Evolutionary conservation across 2,888 invertebrate genomes (phyloP), one percentile per base, ranked within the genome.

Genomic region (Drosophila antonietae): DNA sequence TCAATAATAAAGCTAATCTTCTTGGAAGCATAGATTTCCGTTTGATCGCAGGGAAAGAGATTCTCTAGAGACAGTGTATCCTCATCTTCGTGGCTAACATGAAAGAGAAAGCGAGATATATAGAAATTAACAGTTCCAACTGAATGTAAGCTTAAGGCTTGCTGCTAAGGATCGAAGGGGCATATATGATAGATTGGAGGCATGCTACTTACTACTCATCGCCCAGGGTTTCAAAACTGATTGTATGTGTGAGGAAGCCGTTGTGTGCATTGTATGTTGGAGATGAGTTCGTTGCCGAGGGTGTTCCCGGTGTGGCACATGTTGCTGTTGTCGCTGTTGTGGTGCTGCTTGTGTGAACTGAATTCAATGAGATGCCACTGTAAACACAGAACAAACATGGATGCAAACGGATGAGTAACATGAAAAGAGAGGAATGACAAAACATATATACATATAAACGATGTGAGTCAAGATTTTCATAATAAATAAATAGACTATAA

Each of bases 1-100:
- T 93, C 92, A 28, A 93, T 91, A n/a, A 93, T 92, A 56, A 87
- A 92, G 46, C 91, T 91, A 18, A 92, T 92, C 78, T 92, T 92
- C 46, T 90, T 91, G 9, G 92, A 91, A 10, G 90, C 92, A 78
- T 92, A 91, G 53, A 92, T 90, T 68, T 92, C 92, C 7, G 90
- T 88, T 68, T 92, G 92, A 81, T 92, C 92, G 81, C 92, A 92
- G 3, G 92, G 92, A 73, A 92, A 92, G 35, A 92, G 88, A 80
- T 92, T 92, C 72, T 92, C 92, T 68, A 92, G 68, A 18, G 92
- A 92, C 2, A 92, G 41, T 2, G 90, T 92, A 39, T 92, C 92
- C 73, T 92, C 92, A 62, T 92, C 92, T 56, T 92, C 92, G 58
- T 92, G 91, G 63, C 91, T 91, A 60, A 10, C 51, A 23, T 0